Base-by-base conservation (phyloP, 2,797 vertebrate species). In the Neosilurus hyrtlii region DNA sequence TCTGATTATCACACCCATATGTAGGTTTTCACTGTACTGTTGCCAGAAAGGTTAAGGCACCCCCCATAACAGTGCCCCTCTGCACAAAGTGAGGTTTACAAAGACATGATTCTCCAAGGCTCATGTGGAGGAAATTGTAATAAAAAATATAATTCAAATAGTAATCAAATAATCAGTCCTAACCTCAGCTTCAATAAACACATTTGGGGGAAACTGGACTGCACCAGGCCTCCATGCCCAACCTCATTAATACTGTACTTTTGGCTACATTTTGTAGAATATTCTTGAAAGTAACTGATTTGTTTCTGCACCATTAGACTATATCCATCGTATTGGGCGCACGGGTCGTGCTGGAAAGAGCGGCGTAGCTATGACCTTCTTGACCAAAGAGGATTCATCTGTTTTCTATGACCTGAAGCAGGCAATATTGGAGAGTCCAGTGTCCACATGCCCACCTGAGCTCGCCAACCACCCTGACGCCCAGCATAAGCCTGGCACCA, bases 401-500 rank as follows among this genome's bases (percentile, higher is more conserved):
- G 98, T 99, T 73, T 99, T 99, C 93, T 99, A 99, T 57, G 98
- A 99, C 91, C 93, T 99, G 90, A 99, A 99, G 85, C 98, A 99
- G 89, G 98, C 98, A 76, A 96, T 99, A 89, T 90, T 99, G n/a
- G 98, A 99, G 92, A 99, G 98, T 90, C 98, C 97, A 0, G 98
- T 99, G 51, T 99, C 98, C 57, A 96, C 94, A n/a, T 99, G 98
- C 68, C 97, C 97, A 0, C 98, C 98, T 0, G 97, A 99, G 92
- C 95, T 99, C 56, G 88, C 96, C 87, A 99, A 99, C 92, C 98
- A 99, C 90, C 98, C 98, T 0, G 98, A 99, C 0, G 98, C 97
- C 74, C 96, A 98, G 89, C 98, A 99, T 94, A 99, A 99, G 73
- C 97, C 98, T 0, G 98, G 98, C 88, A 99, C 98, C 88, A 99